Conservation (phyloP, 2,797 vertebrate species). For the Pelochelys cantorii region DNA sequence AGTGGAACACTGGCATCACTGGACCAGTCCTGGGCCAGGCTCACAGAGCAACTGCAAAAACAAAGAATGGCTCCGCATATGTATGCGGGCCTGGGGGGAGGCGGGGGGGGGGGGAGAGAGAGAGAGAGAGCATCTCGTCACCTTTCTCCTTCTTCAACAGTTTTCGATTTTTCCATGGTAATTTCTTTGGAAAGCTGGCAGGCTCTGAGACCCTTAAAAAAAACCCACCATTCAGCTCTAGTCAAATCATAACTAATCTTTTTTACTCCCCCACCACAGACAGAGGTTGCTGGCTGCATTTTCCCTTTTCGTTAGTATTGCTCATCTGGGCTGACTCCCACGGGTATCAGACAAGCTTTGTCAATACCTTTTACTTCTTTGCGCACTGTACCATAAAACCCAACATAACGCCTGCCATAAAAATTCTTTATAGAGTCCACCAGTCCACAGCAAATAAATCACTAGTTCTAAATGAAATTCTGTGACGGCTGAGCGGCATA, state of each 20-base stretch:
- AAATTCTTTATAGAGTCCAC: constrained; percentile 80
- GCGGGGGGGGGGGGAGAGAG: too few relatives aligned
- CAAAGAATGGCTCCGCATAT: background rate
- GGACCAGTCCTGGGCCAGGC: background rate
- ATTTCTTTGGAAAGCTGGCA: background rate
- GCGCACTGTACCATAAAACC: constrained; percentile 47
- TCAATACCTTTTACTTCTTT: constrained; percentile 47
- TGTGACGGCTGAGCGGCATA: constrained; percentile 73
- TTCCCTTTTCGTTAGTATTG: background rate
- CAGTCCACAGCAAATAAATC: constrained; percentile 81
- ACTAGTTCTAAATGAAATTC: constrained; percentile 82
- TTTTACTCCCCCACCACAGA: background rate
- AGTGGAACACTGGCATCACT: background rate
- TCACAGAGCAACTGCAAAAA: background rate
- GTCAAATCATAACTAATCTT: background rate
- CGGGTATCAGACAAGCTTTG: constrained; percentile 40
- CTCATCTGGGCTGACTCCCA: background rate
- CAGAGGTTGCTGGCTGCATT: background rate
- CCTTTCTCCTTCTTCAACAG: background rate
- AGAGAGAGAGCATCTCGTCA: too few relatives aligned
- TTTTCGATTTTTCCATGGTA: background rate
- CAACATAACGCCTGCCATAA: constrained; percentile 72
- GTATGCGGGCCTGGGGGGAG: background rate
- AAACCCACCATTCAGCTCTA: background rate
- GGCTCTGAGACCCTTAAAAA: background rate